Base-by-base conservation (phyloP, 2,888 invertebrate genomes). In the Acanthosepion esculentum region DNA sequence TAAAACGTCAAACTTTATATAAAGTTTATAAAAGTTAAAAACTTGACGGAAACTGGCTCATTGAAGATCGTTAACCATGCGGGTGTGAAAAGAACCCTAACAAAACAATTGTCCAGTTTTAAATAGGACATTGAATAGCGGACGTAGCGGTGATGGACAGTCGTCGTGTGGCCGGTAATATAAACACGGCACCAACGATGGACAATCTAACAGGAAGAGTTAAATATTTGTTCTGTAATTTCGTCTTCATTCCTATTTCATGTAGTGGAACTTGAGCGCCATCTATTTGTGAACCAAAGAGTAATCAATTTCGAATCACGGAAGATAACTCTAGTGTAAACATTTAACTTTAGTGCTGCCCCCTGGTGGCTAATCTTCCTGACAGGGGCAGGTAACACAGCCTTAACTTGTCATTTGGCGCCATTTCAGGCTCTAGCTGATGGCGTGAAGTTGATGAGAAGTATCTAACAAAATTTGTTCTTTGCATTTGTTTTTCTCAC, bases 261-360 rank as follows among this genome's bases (percentile, higher is more conserved):
- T 78, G 8, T 29, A 78, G 78, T n/a, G 78, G 5, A n/a, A 78
- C 78, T 29, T 78, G 2, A n/a, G n/a, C 78, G 78, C 78, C 78
- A 78, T n/a, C 78, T 78, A 78, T 8, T n/a, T 12, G 29, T 10
- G 18, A 78, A 15, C n/a, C 10, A n/a, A 78, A 78, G 8, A n/a
- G n/a, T 64, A 29, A 26, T 26, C 26, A 26, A 64, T 10, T 64
- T 64, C n/a, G 0, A n/a, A 78, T 3, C n/a, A 92, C 50, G 92
- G 29, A 23, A 92, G 48, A 50, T 92, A 92, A 92, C 92, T 92
- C 92, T 92, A 48, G 92, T 23, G 92, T 41, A 92, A 26, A 50
- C 53, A 92, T 48, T 48, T 92, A 23, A 48, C 23, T 8, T 20
- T 6, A 92, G 7, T n/a, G 92, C 92, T 48, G 92, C 92, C 92